phyloP scores from a whole-genome alignment of 2,797 vertebrate species.

The Pseudochirops cupreus region DNA sequence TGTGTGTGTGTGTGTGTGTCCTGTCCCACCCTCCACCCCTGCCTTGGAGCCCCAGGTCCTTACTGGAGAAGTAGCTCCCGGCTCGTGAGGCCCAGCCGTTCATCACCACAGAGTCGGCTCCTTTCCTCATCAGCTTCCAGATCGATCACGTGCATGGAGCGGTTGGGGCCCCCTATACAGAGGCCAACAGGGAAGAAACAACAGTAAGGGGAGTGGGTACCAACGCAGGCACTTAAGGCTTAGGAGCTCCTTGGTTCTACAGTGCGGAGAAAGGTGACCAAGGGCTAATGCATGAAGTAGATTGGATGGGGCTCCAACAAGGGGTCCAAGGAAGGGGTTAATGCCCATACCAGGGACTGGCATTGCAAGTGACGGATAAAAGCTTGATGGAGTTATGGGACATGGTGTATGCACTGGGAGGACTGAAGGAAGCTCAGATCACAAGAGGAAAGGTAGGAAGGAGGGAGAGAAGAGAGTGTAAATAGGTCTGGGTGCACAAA shows the following conservation, averaged over 20 bases:
- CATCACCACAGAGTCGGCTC: slow-evolving; percentile 90
- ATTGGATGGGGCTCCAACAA: too few relatives aligned
- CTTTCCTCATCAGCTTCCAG: slow-evolving; percentile 92
- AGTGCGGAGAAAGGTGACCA: neutral
- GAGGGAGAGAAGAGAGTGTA: neutral
- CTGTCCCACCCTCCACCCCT: neutral
- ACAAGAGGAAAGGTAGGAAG: neutral
- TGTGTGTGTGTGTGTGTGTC: neutral
- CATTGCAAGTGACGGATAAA: neutral
- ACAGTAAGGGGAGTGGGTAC: neutral
- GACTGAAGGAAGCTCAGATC: neutral
- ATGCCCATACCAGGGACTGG: neutral
- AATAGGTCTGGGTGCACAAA: neutral
- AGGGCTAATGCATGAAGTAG: neutral
- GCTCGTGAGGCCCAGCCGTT: slow-evolving; percentile 92
- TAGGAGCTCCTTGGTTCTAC: neutral
- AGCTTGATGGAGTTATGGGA: neutral
- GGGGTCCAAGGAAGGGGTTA: neutral
- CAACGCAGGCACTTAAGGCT: neutral
- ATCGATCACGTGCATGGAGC: slow-evolving; percentile 91
- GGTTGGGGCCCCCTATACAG: slow-evolving; percentile 81
- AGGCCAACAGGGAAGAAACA: fast-evolving
- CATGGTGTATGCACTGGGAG: neutral
- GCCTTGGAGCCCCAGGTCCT: slow-evolving; percentile 54
- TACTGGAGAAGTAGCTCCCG: slow-evolving; percentile 94